Conservation (phyloP, 2,797 vertebrate genomes). For the Lagocephalus sceleratus region DNA sequence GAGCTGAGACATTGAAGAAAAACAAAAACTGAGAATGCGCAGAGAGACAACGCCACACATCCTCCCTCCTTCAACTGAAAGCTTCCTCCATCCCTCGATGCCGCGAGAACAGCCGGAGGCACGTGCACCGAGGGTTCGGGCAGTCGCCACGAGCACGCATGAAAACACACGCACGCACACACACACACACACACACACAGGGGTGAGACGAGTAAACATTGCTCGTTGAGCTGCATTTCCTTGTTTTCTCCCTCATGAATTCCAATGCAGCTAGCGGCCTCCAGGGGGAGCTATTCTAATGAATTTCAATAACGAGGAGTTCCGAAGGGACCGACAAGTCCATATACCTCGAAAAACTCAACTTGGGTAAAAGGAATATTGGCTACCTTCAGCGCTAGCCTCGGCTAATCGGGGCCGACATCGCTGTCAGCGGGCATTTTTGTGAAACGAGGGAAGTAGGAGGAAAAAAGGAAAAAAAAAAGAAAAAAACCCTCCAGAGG, state of each 20-base stretch:
- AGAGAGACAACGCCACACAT: constrained; percentile 32
- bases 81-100: constrained; percentile 32
- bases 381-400: not conserved
- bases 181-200: constrained; percentile 2
- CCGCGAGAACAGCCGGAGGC: constrained; percentile 44
- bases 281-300: constrained; percentile 21
- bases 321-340: not conserved
- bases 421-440: not conserved
- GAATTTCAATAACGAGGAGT: not conserved
- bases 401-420: not conserved
- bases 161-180: constrained; percentile 4
- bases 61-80: constrained; percentile 38
- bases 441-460: constrained; percentile 13
- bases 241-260: constrained; percentile 53
- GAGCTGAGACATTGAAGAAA: constrained; percentile 11
- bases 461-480: constrained; percentile 11
- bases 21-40: constrained; percentile 28
- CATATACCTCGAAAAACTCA: not conserved
- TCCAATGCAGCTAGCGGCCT: constrained; percentile 33
- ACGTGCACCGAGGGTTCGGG: constrained; percentile 22
- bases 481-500: constrained; percentile 5
- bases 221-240: constrained; percentile 20
- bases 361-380: not conserved
- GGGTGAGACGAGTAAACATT: constrained; percentile 17
- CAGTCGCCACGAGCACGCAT: constrained; percentile 23